Evolutionary conservation across 2,797 vertebrate species (phyloP).

Genomic region (Siniperca obscura): DNA sequence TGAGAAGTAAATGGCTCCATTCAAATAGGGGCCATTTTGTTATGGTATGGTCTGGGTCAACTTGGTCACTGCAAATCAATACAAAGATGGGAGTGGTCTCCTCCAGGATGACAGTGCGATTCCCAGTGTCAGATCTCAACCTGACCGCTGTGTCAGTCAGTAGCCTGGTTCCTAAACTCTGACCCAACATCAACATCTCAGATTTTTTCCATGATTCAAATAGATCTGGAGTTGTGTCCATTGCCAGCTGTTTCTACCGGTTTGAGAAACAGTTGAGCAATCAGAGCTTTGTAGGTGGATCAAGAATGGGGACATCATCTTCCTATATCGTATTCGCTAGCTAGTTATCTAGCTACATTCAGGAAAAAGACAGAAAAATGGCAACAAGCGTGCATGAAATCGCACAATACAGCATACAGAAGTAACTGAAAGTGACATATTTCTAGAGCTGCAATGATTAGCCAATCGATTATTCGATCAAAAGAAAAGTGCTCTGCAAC

Average conservation of each 20-base stretch:
- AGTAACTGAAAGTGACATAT: not conserved
- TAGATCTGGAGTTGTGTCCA: not conserved
- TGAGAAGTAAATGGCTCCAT: not conserved
- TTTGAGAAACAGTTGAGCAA: not conserved
- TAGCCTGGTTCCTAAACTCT: not conserved
- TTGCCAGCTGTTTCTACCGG: not conserved
- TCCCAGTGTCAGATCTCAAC: not conserved
- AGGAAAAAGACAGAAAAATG: not conserved
- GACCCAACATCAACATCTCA: not conserved
- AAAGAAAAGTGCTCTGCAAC: no score
- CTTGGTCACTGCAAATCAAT: not conserved
- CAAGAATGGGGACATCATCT: no score
- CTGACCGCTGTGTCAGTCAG: not conserved
- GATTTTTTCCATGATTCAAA: not conserved
- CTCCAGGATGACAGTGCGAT: not conserved
- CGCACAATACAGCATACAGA: not conserved
- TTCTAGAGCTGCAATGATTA: not conserved
- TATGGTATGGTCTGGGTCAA: not conserved
- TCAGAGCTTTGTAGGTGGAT: not conserved
- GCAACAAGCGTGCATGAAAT: no score
- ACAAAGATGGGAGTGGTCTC: not conserved
- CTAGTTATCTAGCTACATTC: not conserved
- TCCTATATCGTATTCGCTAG: not conserved
- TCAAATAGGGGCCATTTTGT: not conserved
- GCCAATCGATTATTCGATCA: no score